phyloP scores from a whole-genome alignment of 2,888 invertebrate genomes.

The Eupithecia subfuscata region DNA sequence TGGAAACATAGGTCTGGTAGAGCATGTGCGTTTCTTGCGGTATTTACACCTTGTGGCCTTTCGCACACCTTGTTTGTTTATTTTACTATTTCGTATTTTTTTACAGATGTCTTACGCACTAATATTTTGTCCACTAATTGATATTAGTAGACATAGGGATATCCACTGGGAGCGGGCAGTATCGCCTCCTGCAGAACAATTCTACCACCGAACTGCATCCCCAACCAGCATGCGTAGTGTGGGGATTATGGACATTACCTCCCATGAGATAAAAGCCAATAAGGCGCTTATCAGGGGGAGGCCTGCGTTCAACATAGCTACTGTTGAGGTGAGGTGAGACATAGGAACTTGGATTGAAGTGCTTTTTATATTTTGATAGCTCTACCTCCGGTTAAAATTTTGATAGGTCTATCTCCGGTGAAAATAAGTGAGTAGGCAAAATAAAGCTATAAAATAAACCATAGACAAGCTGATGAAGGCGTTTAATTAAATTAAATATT shows the following conservation, averaged over 20 bases:
- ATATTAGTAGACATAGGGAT: not conserved
- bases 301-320: too few species aligned
- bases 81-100: not conserved
- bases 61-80: not conserved
- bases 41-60: not conserved
- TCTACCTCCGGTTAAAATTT: not conserved
- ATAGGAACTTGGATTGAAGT: not conserved
- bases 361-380: not conserved
- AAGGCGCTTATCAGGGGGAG: too few species aligned
- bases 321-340: too few species aligned
- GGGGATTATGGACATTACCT: too few species aligned
- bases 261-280: too few species aligned
- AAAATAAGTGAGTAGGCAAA: not conserved
- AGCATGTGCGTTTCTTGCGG: not conserved
- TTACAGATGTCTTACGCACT: not conserved
- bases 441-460: not conserved
- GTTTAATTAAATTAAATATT: constrained; percentile 9
- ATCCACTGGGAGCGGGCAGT: too few species aligned
- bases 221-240: too few species aligned
- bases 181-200: too few species aligned
- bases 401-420: not conserved
- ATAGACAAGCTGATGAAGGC: not conserved
- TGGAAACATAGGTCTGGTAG: not conserved
- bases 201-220: too few species aligned
- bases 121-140: not conserved